Evolutionary conservation across 2,888 invertebrate genomes (phyloP), one percentile per base, ranked within the genome.

Genomic region (Congeria kusceri): DNA sequence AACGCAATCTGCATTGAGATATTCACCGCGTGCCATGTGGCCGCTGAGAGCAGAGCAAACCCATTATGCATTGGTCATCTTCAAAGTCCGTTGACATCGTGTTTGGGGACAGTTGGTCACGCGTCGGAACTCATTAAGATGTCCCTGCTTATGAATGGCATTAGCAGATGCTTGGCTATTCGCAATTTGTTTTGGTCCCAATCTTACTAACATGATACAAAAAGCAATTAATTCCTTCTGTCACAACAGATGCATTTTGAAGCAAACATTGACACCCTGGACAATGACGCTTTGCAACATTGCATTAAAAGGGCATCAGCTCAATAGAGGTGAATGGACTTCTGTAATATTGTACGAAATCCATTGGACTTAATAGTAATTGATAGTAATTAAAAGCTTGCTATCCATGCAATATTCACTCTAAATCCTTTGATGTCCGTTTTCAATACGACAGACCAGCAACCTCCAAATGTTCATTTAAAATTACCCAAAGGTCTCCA

Each of bases 71-170:
- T 70, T 70, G 76, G 76, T 76, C 76, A 76, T 65, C 56, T 61
- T 65, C 76, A 61, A n/a, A 15, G 49, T 28, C 63, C 70, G 59
- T 76, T 76, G 76, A 64, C 59, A 49, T 28, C 47, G 62, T 67
- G 67, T 66, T 63, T 57, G 67, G 56, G 71, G 71, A 77, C 77
- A 77, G 71, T 77, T 77, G 77, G 77, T 64, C 77, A 77, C 77
- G 62, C 77, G 65, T 77, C 56, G 49, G 44, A 61, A 47, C 53
- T 67, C 32, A 71, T 72, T 66, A 67, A 46, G 29, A 57, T 39
- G 39, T 39, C 57, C 63, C 57, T 58, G 47, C 32, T 67, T 29
- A 29, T 53, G 58, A 72, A 53, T 1, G 57, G 47, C 11, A 57
- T 49, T 61, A 57, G 65, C 77, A 77, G 71, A 71, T 77, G 77